Conservation (phyloP, 2,113 vertebrate species). For the Amblyornis subalaris region DNA sequence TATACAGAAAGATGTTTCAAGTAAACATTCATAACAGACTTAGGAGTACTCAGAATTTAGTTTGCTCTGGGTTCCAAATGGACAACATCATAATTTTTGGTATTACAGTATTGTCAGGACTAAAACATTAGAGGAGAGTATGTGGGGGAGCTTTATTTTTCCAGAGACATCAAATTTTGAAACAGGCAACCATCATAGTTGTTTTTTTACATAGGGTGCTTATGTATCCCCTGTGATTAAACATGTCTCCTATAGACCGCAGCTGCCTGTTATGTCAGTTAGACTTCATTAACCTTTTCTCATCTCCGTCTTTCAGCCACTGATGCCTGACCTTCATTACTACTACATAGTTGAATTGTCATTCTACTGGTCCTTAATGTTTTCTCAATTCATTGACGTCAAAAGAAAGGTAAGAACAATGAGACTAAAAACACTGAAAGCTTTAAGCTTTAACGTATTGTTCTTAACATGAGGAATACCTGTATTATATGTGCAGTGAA, state of each 20-base stretch:
- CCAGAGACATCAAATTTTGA: neutral
- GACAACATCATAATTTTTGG: neutral
- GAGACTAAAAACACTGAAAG: neutral
- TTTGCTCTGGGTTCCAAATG: neutral
- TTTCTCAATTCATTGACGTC: slow-evolving; percentile 97
- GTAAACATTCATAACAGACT: neutral
- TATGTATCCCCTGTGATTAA: neutral
- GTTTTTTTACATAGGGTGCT: neutral
- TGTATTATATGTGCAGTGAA: neutral
- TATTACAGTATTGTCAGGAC: neutral
- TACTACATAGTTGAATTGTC: slow-evolving; percentile 95
- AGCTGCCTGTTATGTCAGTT: neutral
- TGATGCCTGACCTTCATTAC: slow-evolving; percentile 92
- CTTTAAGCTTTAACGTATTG: neutral
- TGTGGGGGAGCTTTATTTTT: neutral
- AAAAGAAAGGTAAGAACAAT: slow-evolving; percentile 91
- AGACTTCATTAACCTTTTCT: slow-evolving; percentile 32
- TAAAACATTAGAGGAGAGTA: neutral
- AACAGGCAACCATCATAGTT: neutral
- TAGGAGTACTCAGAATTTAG: neutral
- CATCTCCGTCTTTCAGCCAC: slow-evolving; percentile 78
- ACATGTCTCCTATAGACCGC: neutral
- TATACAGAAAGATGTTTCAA: neutral
- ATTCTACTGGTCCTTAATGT: slow-evolving; percentile 95
- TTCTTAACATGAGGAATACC: neutral